These are phyloP conservation scores for Caenorhabditis sinica DNA, from an alignment of 2,888 invertebrate species.

Conservation along the genomic window DNA sequence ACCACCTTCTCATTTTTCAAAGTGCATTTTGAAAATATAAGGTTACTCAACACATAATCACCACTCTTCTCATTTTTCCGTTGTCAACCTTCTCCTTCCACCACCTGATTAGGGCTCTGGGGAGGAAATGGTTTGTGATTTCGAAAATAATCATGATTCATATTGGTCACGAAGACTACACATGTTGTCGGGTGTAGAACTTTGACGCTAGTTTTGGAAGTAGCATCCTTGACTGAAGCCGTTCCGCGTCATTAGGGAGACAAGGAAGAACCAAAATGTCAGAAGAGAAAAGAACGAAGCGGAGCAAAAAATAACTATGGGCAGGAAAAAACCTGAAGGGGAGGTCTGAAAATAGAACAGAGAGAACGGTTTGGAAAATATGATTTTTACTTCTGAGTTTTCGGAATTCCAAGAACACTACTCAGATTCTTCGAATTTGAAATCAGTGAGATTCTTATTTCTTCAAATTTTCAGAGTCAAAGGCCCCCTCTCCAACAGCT, in stretches of 20 bases:
- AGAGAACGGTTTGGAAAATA: too few relatives aligned
- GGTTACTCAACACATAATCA: constrained; percentile 3
- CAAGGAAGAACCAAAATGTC: too few relatives aligned
- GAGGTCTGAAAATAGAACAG: too few relatives aligned
- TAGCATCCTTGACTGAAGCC: too few relatives aligned
- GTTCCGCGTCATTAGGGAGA: too few relatives aligned
- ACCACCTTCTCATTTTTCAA: not conserved
- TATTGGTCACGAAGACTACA: not conserved
- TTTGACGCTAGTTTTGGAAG: not conserved
- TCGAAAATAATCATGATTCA: not conserved
- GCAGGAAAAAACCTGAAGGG: too few relatives aligned
- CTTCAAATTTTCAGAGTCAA: constrained; percentile 87
- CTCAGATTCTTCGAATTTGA: not conserved
- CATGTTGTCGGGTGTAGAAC: constrained; percentile 7
- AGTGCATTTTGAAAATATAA: too few relatives aligned
- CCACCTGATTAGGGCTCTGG: constrained; percentile 6
- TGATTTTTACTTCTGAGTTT: too few relatives aligned
- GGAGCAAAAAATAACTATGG: too few relatives aligned
- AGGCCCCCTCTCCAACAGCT: constrained; percentile 94
- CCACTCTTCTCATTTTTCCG: not conserved
- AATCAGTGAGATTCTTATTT: not conserved
- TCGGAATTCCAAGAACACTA: not conserved
- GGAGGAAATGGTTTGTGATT: too few relatives aligned
- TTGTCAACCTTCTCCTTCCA: not conserved
- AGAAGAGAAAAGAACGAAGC: too few relatives aligned